Base-by-base conservation (phyloP, 1,140 invertebrate species). In the Zelostemma sp. region DNA sequence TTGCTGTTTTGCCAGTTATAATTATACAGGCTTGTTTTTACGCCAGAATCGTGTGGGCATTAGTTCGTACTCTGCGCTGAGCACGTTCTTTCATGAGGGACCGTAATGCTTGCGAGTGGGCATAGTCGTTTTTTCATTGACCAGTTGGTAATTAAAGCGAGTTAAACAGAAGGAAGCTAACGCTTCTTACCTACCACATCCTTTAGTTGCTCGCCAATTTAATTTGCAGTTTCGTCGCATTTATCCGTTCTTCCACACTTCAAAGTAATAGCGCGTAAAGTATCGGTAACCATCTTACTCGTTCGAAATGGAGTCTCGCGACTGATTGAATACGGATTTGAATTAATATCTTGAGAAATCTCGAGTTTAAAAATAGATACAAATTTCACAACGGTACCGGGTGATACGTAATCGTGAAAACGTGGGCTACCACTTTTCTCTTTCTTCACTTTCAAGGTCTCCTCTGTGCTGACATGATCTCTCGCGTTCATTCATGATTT, bases 91-190 rank as follows among this genome's bases (percentile, higher is more conserved):
- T 19, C 35, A 41, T 28, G 18, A 19, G 38, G 12, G 19, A 16
- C 15, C 51, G 33, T 55, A 43, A 55, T 54, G 38, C 50, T 41
- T 18, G 35, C 50, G 50, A 54, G 40, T 55, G 25, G 19, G 28
- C 48, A 33, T 31, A 58, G 31, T 19, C 19, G n/a, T 19, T 49
- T 58, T 49, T 46, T n/a, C 38, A 40, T 40, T 17, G 12, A 73
- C 78, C 82, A 80, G 82, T 83, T 82, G 79, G 80, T 82, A 82
- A 83, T 81, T 81, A 82, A 82, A 75, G 61, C 41, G 72, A 70
- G 77, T 81, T 81, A 79, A 81, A 78, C 68, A 17, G 17, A 43
- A 11, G 16, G 9, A 45, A 83, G 77, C 74, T 69, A 76, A 77
- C 75, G 76, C 78, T 79, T 81, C 75, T 81, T 81, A 75, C 58